Conservation (phyloP, 2,888 invertebrate species). For the Morpho helenor region DNA sequence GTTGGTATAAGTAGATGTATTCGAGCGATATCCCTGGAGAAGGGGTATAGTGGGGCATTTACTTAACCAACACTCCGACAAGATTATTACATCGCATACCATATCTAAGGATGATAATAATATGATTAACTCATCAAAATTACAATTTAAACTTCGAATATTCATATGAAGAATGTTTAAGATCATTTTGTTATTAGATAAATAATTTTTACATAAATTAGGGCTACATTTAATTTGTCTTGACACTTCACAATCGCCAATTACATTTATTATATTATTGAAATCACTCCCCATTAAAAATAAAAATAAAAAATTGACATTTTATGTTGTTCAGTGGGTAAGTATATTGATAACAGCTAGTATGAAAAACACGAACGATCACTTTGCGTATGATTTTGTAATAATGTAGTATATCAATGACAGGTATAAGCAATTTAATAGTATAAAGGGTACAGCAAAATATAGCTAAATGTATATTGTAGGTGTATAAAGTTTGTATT, state of each 20-base stretch:
- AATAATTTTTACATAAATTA: not conserved
- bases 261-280: not conserved
- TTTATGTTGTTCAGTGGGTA: not conserved
- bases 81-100: not conserved
- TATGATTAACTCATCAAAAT: not conserved
- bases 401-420: no score
- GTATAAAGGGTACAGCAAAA: no score
- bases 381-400: no score
- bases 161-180: not conserved
- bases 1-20: not conserved
- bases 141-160: conserved; percentile 3
- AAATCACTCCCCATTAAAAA: not conserved
- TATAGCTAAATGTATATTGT: no score
- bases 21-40: not conserved
- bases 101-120: not conserved
- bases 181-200: no score
- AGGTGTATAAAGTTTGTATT: no score
- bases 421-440: no score
- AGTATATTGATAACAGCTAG: no score
- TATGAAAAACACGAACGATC: no score
- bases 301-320: not conserved
- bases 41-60: not conserved
- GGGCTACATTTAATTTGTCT: not conserved
- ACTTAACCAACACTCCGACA: conserved; percentile 3
- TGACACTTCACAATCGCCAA: not conserved